A percentile compares a stretch with the other conserved stretches of the same genome.
Evolutionary conservation across 2,797 vertebrate genomes (phyloP).

Genomic region (Botia almorhae): DNA sequence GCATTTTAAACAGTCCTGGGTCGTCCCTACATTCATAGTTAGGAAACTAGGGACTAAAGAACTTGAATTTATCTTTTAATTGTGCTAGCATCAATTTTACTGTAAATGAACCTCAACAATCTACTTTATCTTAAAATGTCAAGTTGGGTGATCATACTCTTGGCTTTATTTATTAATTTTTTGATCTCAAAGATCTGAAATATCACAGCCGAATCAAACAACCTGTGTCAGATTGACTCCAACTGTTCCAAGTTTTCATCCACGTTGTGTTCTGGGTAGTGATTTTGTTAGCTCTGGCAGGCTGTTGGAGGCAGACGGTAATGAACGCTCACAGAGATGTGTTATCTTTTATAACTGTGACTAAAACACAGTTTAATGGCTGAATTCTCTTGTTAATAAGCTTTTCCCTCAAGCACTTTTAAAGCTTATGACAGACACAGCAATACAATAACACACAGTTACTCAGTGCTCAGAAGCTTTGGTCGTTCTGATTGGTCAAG

Average conservation of each 20-base stretch:
- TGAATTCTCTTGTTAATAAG: constrained; percentile 57
- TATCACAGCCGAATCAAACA: background rate
- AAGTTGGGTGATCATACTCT: too few relatives aligned
- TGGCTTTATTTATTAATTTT: too few relatives aligned
- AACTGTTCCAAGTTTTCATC: background rate
- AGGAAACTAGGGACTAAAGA: too few relatives aligned
- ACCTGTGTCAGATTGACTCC: background rate
- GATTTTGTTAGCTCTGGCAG: constrained; percentile 23
- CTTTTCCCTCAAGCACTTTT: constrained; percentile 65
- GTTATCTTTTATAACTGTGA: constrained; percentile 57
- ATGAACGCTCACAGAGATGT: constrained; percentile 36
- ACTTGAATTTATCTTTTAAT: too few relatives aligned
- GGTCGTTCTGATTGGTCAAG: background rate
- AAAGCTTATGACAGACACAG: constrained; percentile 47
- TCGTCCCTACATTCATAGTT: too few relatives aligned
- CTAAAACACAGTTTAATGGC: constrained; percentile 58
- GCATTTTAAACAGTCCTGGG: too few relatives aligned
- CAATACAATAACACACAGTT: constrained; percentile 18
- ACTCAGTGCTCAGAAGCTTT: background rate
- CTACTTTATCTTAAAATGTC: too few relatives aligned
- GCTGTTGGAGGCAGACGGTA: constrained; percentile 23
- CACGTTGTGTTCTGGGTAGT: constrained; percentile 25
- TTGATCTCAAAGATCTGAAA: background rate
- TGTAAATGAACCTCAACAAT: too few relatives aligned
- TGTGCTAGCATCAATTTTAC: too few relatives aligned